These are phyloP conservation scores for Cyprinodon tularosa DNA, from an alignment of 2,113 vertebrate genomes.

Conservation along the genomic window DNA sequence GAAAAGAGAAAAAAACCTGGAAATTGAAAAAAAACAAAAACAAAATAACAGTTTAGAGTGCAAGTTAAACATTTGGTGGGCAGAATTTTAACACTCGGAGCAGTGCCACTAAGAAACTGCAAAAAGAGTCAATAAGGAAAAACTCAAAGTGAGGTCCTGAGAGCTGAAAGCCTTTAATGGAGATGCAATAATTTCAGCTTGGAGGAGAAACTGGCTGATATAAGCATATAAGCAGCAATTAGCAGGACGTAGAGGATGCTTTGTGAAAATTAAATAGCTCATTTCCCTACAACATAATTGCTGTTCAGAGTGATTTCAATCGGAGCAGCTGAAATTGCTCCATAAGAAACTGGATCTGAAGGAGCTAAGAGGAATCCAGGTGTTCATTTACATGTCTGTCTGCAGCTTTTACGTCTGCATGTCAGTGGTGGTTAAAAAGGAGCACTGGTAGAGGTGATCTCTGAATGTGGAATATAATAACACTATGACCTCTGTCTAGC, in stretches of 20 bases:
- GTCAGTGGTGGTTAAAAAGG: slow-evolving; percentile 46
- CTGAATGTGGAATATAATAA: slow-evolving; percentile 52
- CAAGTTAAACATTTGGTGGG: not conserved
- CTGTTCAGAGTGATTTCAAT: slow-evolving; percentile 71
- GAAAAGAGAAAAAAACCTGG: slow-evolving; percentile 1
- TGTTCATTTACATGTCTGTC: slow-evolving; percentile 75
- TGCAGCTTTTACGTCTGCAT: slow-evolving; percentile 33
- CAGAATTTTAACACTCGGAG: slow-evolving; percentile 8
- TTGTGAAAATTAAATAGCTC: slow-evolving; percentile 76
- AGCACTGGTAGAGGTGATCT: slow-evolving; percentile 38
- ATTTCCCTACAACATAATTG: slow-evolving; percentile 70
- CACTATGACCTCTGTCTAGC: slow-evolving; percentile 56
- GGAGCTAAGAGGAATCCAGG: slow-evolving; percentile 71
- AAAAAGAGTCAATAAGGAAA: slow-evolving; percentile 47
- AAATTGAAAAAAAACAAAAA: not conserved
- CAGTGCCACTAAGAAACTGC: slow-evolving; percentile 35
- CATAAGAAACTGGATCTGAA: slow-evolving; percentile 47
- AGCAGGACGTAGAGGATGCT: slow-evolving; percentile 67
- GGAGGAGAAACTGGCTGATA: slow-evolving; percentile 65
- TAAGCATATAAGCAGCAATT: slow-evolving; percentile 75
- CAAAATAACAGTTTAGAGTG: not conserved
- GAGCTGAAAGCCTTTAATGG: slow-evolving; percentile 37
- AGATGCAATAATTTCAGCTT: slow-evolving; percentile 68
- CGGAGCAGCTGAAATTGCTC: slow-evolving; percentile 60
- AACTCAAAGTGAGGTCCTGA: slow-evolving; percentile 50